A percentile compares a stretch with the other conserved stretches of the same genome.
phyloP scores from a whole-genome alignment of 2,113 vertebrate genomes.

The Eurypyga helias region DNA sequence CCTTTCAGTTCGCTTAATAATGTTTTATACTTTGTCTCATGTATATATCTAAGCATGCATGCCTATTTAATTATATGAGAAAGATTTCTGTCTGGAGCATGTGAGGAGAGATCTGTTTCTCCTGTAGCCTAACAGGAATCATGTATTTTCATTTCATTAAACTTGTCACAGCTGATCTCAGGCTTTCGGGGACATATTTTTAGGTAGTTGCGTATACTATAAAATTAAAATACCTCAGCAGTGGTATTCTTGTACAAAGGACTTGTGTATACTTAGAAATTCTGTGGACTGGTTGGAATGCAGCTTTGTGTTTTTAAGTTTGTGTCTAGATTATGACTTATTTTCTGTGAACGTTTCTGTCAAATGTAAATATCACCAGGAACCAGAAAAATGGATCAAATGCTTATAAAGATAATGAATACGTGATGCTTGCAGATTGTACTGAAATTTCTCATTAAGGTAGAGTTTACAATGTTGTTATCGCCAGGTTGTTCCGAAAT shows the following conservation, averaged over 20 bases:
- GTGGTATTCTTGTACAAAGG: neutral
- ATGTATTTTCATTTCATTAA: neutral
- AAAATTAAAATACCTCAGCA: neutral
- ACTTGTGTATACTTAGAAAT: neutral
- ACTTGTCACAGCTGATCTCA: neutral
- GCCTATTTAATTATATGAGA: neutral
- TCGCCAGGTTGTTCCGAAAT: conserved; percentile 23
- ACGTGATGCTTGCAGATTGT: neutral
- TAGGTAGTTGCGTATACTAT: neutral
- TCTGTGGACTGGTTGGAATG: neutral
- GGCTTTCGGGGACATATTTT: neutral
- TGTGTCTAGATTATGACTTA: neutral
- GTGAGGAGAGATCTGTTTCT: neutral
- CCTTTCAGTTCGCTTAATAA: neutral
- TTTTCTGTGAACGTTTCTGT: conserved; percentile 27
- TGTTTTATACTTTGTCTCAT: neutral
- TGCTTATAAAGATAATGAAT: conserved; percentile 42
- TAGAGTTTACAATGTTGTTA: neutral
- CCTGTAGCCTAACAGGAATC: neutral
- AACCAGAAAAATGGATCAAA: conserved; percentile 32
- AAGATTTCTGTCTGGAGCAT: neutral
- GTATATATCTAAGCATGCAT: neutral
- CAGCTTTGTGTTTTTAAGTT: neutral
- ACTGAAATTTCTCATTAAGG: neutral
- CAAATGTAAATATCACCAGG: conserved; percentile 36